Evolutionary conservation across 2,797 vertebrate genomes (phyloP).

Genomic region (Manis pentadactyla): DNA sequence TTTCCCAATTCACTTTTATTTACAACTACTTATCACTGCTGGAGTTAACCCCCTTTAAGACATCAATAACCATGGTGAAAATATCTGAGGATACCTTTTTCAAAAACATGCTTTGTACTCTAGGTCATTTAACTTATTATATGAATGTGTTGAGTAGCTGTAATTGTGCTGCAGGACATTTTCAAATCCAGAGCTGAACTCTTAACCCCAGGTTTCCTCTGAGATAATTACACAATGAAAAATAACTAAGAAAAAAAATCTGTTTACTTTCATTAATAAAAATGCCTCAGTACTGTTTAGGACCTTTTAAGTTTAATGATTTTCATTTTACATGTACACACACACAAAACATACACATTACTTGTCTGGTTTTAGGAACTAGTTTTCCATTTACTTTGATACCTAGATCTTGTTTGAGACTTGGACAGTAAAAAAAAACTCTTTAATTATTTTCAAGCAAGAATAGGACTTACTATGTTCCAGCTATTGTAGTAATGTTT

Average conservation of each 20-base stretch:
- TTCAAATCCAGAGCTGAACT: constrained; percentile 86
- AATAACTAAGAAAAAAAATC: constrained; percentile 85
- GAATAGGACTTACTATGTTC: not conserved
- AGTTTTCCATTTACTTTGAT: not conserved
- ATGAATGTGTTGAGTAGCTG: constrained; percentile 77
- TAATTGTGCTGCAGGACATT: constrained; percentile 84
- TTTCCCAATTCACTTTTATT: constrained; percentile 17
- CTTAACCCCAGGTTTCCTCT: constrained; percentile 90
- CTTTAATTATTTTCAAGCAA: not conserved
- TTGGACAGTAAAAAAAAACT: not conserved
- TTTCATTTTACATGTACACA: constrained; percentile 6
- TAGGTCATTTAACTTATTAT: constrained; percentile 72
- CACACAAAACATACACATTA: not conserved
- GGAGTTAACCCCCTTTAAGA: not conserved
- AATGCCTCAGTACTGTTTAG: constrained; percentile 82
- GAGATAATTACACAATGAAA: constrained; percentile 92
- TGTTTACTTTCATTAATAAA: constrained; percentile 88
- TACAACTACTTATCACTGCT: not conserved
- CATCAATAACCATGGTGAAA: constrained; percentile 48
- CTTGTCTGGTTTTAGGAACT: constrained; percentile 25
- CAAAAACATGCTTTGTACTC: constrained; percentile 66
- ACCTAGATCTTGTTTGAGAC: not conserved
- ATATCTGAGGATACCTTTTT: constrained; percentile 41
- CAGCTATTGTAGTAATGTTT: not conserved
- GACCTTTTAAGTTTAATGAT: constrained; percentile 75